phyloP scores from a whole-genome alignment of 2,797 vertebrate species.

The Sebastolobus altivelis region DNA sequence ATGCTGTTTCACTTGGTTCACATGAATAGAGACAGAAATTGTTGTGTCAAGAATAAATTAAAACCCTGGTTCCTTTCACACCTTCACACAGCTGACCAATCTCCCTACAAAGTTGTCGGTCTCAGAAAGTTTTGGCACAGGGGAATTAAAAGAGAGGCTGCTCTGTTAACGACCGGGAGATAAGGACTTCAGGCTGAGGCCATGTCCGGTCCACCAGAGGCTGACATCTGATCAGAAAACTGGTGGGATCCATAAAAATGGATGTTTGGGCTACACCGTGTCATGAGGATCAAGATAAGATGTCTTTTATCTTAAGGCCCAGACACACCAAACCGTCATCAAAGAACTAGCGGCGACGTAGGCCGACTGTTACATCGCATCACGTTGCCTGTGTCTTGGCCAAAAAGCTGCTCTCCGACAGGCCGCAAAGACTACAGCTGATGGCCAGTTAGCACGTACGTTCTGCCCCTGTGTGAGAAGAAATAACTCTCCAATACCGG shows the following conservation, averaged over 20 bases:
- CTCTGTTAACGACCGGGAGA: background rate
- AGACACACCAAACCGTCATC: too few relatives aligned
- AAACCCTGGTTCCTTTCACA: background rate
- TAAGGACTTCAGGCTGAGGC: background rate
- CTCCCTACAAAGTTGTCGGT: too few relatives aligned
- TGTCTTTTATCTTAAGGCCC: too few relatives aligned
- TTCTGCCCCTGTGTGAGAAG: too few relatives aligned
- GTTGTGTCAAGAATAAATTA: background rate
- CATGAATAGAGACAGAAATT: background rate
- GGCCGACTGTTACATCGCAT: too few relatives aligned
- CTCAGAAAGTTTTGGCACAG: background rate
- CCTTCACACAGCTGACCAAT: background rate
- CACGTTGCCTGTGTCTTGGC: too few relatives aligned
- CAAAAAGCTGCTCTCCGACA: too few relatives aligned
- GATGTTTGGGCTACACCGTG: background rate
- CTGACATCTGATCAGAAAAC: background rate
- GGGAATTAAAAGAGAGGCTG: constrained; percentile 2
- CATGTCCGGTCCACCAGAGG: constrained; percentile 3
- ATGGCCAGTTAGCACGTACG: too few relatives aligned
- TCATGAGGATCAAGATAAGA: background rate
- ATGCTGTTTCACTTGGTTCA: background rate
- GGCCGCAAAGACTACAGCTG: too few relatives aligned
- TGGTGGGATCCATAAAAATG: background rate
- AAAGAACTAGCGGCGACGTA: too few relatives aligned
- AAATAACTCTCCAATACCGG: too few relatives aligned